Evolutionary conservation across 2,888 invertebrate genomes (phyloP), one percentile per base, ranked within the genome.

Genomic region (Philhelius pedissequus): DNA sequence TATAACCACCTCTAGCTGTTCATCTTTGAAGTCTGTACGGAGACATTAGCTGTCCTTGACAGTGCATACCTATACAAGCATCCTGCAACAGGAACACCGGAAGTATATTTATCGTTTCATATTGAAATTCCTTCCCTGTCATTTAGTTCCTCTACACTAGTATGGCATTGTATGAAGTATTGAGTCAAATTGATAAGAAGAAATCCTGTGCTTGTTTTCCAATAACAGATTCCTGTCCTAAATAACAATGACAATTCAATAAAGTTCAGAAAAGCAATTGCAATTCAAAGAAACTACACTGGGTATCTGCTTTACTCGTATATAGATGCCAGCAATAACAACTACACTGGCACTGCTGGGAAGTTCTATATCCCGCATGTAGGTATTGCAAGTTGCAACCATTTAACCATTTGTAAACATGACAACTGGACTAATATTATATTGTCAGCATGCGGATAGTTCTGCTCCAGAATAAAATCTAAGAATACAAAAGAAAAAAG

Each of bases 221-320:
- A 77, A 62, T 69, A 62, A 43, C 27, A 32, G 4, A 38, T 9
- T 18, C 7, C 1, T 27, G 27, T 32, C 30, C 25, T 77, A 27
- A 35, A 30, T 15, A 38, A 38, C 73, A 60, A 73, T 66, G 43
- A 60, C 68, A 73, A 52, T 68, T 54, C 52, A 48, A 58, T 66
- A 50, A 79, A 66, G 52, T 32, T 4, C 22, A 15, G 5, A 58
- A 73, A 68, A 73, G 25, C 48, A 64, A 35, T 64, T 71, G 18
- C 54, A 18, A 56, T 58, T 25, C 43, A 62, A 40, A 8, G n/a
- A 27, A 50, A 50, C 27, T 50, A 48, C 9, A 43, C 15, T n/a
- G n/a, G n/a, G n/a, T 48, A 15, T 18, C 32, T 27, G 50, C n/a
- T 48, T 22, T 22, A n/a, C n/a, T n/a, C n/a, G n/a, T n/a, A n/a